Evolutionary conservation across 2,113 vertebrate species (phyloP).

Genomic region (Rhabdomys dilectus): DNA sequence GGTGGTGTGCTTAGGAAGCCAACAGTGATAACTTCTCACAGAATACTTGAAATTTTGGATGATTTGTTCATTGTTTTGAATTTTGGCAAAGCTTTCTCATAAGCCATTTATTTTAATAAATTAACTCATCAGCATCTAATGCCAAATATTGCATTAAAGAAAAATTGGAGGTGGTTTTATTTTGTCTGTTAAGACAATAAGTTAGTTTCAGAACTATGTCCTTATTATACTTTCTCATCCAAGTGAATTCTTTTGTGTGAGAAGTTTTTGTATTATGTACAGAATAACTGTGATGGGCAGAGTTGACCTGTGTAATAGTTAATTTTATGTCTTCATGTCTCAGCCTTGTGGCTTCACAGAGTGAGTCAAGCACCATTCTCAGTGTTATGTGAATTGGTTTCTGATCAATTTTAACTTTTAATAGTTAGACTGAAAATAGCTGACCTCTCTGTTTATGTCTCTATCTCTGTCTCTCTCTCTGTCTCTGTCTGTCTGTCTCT

Average conservation of each 20-base stretch:
- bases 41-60: background rate
- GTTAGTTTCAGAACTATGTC: background rate
- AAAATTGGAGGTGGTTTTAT: background rate
- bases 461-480: background rate
- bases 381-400: background rate
- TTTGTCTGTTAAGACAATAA: background rate
- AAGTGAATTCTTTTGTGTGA: background rate
- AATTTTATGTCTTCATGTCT: background rate
- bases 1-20: background rate
- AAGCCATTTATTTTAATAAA: background rate
- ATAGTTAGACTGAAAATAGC: background rate
- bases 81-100: background rate
- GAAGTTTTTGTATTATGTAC: background rate
- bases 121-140: background rate
- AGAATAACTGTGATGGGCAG: background rate
- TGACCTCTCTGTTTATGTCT: background rate
- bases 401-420: background rate
- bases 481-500: too few relatives aligned
- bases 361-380: too few relatives aligned
- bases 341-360: background rate
- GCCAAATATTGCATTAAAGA: constrained; percentile 10
- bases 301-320: background rate
- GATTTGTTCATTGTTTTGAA: background rate
- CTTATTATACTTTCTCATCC: background rate
- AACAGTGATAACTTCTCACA: background rate